Base-by-base conservation (phyloP, 1,140 invertebrate species). In the Schlechtendalia chinensis region DNA sequence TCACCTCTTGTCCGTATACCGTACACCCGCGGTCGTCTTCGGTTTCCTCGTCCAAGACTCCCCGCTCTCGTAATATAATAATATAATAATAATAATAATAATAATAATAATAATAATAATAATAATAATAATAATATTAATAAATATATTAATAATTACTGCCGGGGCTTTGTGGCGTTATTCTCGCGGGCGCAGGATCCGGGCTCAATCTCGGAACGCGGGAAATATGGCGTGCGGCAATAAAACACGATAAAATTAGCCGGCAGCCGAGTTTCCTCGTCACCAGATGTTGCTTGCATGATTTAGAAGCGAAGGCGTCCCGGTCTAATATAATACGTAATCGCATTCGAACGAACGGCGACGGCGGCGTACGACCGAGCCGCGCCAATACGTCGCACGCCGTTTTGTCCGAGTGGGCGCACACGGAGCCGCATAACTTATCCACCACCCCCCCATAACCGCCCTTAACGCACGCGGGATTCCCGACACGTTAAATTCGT, bases 211-310 rank as follows among this genome's bases (percentile, higher is more conserved):
- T 71, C n/a, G 22, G 14, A 16, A n/a, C 24, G 22, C 39, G 39
- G 58, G 17, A 50, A 79, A 47, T 45, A 29, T 22, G 39, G 32
- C 12, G 56, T 0, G n/a, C 45, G 74, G 75, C 75, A 79, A 79
- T 79, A 79, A 79, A 79, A 79, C 75, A 63, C 75, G 75, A 79
- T 63, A 63, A 63, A 79, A 79, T 79, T 79, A 79, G 75, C 75
- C 39, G 17, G 39, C 39, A 27, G 29, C 22, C 14, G 58, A n/a
- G 14, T 59, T 61, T 61, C 58, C 75, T 27, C 58, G 56, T 63
- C 58, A 79, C 75, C 75, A 79, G 75, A 79, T 79, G 75, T 79
- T 79, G 39, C 75, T 63, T 58, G 58, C 58, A 61, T 50, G 75
- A 79, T 61, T 79, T 61, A 61, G 22, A 79, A 61, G 14, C 39